A percentile compares a stretch with the other conserved stretches of the same genome.
These are phyloP conservation scores for Poecilia wingei DNA, from an alignment of 2,797 vertebrate genomes.

Conservation along the genomic window DNA sequence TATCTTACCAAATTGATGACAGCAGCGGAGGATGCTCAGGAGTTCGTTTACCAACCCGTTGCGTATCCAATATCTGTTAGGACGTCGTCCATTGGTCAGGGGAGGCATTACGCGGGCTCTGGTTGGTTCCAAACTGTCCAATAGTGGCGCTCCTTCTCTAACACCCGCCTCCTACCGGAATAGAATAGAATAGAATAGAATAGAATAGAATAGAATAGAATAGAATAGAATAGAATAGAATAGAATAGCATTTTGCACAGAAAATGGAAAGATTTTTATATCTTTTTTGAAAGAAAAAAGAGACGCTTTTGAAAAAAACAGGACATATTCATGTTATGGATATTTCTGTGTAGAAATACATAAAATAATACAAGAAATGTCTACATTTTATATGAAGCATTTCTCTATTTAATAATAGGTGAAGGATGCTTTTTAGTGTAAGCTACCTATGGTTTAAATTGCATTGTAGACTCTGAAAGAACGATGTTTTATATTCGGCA, in stretches of 20 bases:
- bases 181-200: not conserved
- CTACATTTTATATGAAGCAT: not conserved
- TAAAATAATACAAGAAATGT: not conserved
- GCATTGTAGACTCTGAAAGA: not conserved
- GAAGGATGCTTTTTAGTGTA: not conserved
- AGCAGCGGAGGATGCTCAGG: conserved; percentile 46
- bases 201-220: not conserved
- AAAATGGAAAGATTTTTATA: not conserved
- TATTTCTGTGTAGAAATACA: not conserved
- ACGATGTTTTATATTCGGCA: not conserved
- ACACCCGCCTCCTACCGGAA: conserved; percentile 4
- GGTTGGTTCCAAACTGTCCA: conserved; percentile 43
- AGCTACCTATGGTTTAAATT: not conserved
- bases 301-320: not conserved
- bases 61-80: conserved; percentile 7
- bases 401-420: not conserved
- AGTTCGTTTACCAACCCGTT: not conserved
- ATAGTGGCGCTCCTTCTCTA: not conserved
- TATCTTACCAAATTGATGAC: conserved; percentile 33
- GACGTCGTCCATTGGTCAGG: conserved; percentile 40
- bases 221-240: not conserved
- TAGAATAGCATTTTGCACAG: not conserved
- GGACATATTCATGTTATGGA: not conserved
- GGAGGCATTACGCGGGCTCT: not conserved
- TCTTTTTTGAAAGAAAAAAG: not conserved